Evolutionary conservation across 2,113 vertebrate species (phyloP).

Genomic region (Gopherus evgoodei): DNA sequence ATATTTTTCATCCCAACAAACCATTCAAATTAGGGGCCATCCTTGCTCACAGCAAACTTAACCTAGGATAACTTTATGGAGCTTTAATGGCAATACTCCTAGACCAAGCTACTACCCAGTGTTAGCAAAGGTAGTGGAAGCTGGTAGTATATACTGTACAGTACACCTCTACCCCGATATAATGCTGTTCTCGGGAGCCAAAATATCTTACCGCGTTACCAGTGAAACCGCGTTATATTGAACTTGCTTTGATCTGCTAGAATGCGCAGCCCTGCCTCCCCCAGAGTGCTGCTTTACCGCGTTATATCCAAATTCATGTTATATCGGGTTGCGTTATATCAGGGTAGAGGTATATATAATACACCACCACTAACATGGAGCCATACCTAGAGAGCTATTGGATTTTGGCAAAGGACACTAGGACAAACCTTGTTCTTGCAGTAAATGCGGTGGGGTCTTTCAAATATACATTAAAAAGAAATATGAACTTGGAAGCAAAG

Average conservation of each 20-base stretch:
- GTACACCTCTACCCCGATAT: too few species aligned
- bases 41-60: background rate
- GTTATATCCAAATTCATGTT: too few species aligned
- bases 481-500: background rate
- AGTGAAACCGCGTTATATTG: too few species aligned
- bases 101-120: background rate
- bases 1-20: background rate
- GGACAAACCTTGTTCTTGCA: background rate
- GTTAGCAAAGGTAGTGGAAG: background rate
- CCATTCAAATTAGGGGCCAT: background rate
- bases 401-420: background rate
- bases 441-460: background rate
- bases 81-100: background rate
- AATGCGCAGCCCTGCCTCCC: too few species aligned
- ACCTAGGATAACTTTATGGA: background rate
- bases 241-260: too few species aligned
- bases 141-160: background rate
- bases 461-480: background rate
- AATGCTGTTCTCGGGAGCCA: too few species aligned
- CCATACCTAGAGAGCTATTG: background rate
- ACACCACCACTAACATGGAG: background rate
- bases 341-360: background rate
- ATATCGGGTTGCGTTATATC: too few species aligned
- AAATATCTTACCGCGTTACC: too few species aligned
- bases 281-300: too few species aligned